phyloP scores from a whole-genome alignment of 1,140 invertebrate species.

The Trissolcus basalis region DNA sequence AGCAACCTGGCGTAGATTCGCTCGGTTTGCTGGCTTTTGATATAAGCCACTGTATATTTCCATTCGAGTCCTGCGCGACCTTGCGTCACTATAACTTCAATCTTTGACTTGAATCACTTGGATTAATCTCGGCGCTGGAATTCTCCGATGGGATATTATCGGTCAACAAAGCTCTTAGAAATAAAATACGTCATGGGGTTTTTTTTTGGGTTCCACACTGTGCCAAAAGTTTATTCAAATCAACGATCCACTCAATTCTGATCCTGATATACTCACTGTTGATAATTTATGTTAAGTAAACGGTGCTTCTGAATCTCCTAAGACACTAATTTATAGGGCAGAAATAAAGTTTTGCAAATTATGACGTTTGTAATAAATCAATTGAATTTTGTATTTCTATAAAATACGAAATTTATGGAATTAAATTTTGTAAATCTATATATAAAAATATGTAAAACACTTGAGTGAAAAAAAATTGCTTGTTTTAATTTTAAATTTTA shows the following conservation, averaged over 20 bases:
- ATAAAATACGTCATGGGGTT: neutral
- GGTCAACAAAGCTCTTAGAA: slow-evolving; percentile 34
- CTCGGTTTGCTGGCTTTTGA: slow-evolving; percentile 67
- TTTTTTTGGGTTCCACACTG: slow-evolving; percentile 32
- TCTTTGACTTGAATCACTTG: slow-evolving; percentile 37
- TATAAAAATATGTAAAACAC: no score
- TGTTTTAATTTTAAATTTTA: no score
- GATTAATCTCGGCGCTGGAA: slow-evolving; percentile 39
- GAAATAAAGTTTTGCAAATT: no score
- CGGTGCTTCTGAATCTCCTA: no score
- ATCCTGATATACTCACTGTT: slow-evolving; percentile 51
- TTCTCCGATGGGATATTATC: slow-evolving; percentile 39
- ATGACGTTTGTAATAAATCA: no score
- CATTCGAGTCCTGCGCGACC: slow-evolving; percentile 55
- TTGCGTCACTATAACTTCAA: slow-evolving; percentile 49
- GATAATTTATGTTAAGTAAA: no score
- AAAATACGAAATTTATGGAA: no score
- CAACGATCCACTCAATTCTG: slow-evolving; percentile 24
- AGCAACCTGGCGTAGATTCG: slow-evolving; percentile 73
- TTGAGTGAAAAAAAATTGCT: no score
- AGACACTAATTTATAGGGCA: no score
- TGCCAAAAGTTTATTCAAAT: slow-evolving; percentile 51
- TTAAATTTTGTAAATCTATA: no score
- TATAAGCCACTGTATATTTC: slow-evolving; percentile 65
- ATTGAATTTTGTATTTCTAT: no score